Base-by-base conservation (phyloP, 2,113 vertebrate genomes). In the Emydura subglobosa region DNA sequence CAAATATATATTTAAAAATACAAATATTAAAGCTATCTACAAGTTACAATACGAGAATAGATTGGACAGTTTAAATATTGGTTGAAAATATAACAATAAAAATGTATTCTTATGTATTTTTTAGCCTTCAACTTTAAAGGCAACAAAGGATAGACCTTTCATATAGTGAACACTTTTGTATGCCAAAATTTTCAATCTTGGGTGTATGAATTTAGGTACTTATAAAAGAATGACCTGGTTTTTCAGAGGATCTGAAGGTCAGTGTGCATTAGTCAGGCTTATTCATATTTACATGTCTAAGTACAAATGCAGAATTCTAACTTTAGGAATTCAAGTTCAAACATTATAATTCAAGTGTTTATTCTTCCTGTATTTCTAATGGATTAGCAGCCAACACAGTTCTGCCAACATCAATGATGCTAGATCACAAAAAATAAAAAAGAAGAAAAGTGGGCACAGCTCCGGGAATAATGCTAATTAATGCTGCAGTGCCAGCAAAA, bases 1-100 rank as follows among this genome's bases (percentile, higher is more conserved):
- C 44, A 82, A 57, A 79, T 21, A 94, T 79, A 86, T 31, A 90
- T 50, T 61, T 82, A 86, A 94, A 90, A 95, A 39, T 7, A 94
- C 31, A 54, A 72, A 25, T 4, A 92, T 96, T 83, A 96, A 79
- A 19, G 83, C 42, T 76, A 93, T 92, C 42, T 87, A 61, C 22
- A 92, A 82, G 47, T 57, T 68, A 53, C 82, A 79, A 44, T 50
- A 68, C 44, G 51, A 83, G 57, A 68, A 31, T 29, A 84, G 68
- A 21, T 6, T 39, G 24, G 68, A 39, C 51, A 54, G 27, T 34
- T 27, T 78, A n/a, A 54, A 78, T 19, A 57, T 6, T 76, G 47
- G 27, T 78, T 27, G 42, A 65, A 72, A 85, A 19, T n/a, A 44
- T 47, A 84, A 49, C 42, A 39, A 25, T 44, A 25, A 78, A 78